Base-by-base conservation (phyloP, 2,888 invertebrate genomes). In the Tuberolachnus salignus region DNA sequence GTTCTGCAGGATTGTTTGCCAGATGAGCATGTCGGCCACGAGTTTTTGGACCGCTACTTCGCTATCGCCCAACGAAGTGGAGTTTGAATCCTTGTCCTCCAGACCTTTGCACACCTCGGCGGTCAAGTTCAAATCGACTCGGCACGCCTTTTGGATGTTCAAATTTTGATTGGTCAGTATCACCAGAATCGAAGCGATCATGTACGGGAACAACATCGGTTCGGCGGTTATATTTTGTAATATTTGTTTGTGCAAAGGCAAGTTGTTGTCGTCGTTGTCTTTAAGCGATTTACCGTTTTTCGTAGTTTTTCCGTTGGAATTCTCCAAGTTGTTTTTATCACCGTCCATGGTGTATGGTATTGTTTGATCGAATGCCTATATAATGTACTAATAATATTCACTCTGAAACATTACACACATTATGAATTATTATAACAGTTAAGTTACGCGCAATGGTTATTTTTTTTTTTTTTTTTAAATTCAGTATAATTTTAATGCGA, bases 1-100 rank as follows among this genome's bases (percentile, higher is more conserved):
- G 82, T 93, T 93, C 85, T 94, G 94, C 55, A 94, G 86, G 72
- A 93, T 91, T 13, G 94, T 93, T 85, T 94, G 94, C 94, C 94
- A 94, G 19, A 93, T 92, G 80, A 92, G 90, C 88, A 94, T 93
- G 9, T 91, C 90, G 0, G 94, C 94, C 1, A 92, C 92, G 83
- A 92, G 86, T 81, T 90, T 90, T 85, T 92, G 92, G 0, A 92
- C 91, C 8, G 89, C 88, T 84, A 89, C 81, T 83, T 92, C 92
- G 55, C 66, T 88, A 85, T 92, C 88, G 69, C 85, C 83, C 3
- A 89, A 90, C 82, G 88, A 87, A 83, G 89, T 90, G 82, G 88
- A 88, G 10, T 89, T 89, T 21, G 93, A 93, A 82, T 92, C 89
- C 83, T 94, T 88, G 78, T 89, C 88, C 1, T 92, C 91, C 53